Percentiles rank a stretch among this genome's conserved stretches.
Conservation (phyloP, 2,888 invertebrate species). For the Drosophila cognata region DNA sequence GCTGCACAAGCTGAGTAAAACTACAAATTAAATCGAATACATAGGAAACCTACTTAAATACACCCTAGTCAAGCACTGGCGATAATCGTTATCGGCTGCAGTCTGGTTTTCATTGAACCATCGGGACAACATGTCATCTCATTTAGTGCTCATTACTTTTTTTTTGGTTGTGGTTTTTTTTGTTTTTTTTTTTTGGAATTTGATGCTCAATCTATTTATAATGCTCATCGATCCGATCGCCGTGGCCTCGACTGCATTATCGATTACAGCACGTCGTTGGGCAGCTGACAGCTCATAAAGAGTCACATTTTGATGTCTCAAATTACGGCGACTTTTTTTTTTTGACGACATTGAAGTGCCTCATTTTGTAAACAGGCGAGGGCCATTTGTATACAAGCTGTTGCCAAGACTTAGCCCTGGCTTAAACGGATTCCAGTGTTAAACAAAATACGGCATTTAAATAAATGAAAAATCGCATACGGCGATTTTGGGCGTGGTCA, state of each 20-base stretch:
- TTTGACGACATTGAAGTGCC: slow-evolving; percentile 22
- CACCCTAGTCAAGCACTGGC: not conserved
- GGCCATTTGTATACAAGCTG: slow-evolving; percentile 8
- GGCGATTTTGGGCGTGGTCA: slow-evolving; percentile 46
- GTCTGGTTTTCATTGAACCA: slow-evolving; percentile 17
- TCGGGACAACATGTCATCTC: slow-evolving; percentile 16
- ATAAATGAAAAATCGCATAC: slow-evolving; percentile 64
- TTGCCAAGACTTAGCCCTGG: slow-evolving; percentile 41
- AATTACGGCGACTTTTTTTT: slow-evolving; percentile 8
- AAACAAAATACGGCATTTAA: slow-evolving; percentile 52
- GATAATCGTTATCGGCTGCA: slow-evolving; percentile 46
- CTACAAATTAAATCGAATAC: slow-evolving; percentile 16
- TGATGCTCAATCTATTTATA: slow-evolving; percentile 28
- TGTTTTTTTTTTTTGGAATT: slow-evolving; percentile 4
- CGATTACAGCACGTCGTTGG: slow-evolving; percentile 59
- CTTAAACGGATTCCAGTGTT: slow-evolving; percentile 44
- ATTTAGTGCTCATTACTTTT: slow-evolving; percentile 13
- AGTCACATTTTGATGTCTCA: slow-evolving; percentile 28
- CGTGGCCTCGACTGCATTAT: slow-evolving; percentile 59
- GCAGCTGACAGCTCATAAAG: slow-evolving; percentile 63
- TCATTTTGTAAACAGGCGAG: slow-evolving; percentile 24
- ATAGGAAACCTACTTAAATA: slow-evolving; percentile 31
- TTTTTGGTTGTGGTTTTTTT: not conserved
- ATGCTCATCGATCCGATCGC: slow-evolving; percentile 37
- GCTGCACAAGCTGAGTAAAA: not conserved